A percentile compares a stretch with the other conserved stretches of the same genome.
phyloP scores from a whole-genome alignment of 2,113 vertebrate species.

The Xerus inauris region DNA sequence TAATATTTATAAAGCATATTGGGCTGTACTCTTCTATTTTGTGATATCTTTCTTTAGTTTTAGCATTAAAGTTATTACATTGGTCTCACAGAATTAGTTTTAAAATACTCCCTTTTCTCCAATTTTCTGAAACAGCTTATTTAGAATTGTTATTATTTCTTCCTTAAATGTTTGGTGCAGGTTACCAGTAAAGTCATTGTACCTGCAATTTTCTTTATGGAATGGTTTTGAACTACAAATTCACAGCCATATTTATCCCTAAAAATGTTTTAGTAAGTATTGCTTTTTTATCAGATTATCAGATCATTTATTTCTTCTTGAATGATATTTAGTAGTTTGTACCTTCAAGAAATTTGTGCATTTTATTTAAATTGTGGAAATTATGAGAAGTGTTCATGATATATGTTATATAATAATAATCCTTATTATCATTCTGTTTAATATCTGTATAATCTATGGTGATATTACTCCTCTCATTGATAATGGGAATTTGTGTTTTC shows the following conservation, averaged over 20 bases:
- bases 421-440: neutral
- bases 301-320: neutral
- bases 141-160: neutral
- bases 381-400: neutral
- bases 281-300: no score
- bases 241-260: no score
- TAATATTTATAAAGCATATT: neutral
- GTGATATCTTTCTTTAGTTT: neutral
- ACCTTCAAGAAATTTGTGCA: neutral
- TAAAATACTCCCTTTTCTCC: neutral
- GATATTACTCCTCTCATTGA: neutral
- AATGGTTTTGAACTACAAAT: neutral
- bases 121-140: neutral
- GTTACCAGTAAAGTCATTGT: neutral
- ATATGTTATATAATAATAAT: neutral
- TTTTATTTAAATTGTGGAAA: constrained; percentile 7
- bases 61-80: neutral
- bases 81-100: neutral
- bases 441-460: neutral
- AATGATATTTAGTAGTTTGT: neutral
- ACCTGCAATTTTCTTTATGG: neutral
- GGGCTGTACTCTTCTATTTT: neutral
- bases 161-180: neutral
- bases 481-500: neutral
- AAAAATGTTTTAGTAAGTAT: no score